Conservation (phyloP, 2,888 invertebrate genomes). For the Mimachlamys varia region DNA sequence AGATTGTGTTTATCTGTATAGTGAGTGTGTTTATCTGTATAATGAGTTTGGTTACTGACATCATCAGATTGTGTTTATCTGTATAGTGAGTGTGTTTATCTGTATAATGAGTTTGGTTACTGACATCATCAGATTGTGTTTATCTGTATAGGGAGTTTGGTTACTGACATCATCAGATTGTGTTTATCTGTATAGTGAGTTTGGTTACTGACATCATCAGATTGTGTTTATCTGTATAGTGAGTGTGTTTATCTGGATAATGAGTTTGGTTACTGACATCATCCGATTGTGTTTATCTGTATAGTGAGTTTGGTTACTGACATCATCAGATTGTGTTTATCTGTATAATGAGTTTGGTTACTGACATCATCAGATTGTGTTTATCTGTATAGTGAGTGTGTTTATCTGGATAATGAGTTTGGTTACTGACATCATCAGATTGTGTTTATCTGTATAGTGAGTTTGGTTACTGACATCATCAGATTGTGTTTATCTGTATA, state of each 20-base stretch:
- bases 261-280: background rate
- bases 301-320: background rate
- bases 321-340: constrained; percentile 11
- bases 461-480: background rate
- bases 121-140: background rate
- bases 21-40: background rate
- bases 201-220: background rate
- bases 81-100: background rate
- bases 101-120: background rate
- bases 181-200: background rate
- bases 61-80: background rate
- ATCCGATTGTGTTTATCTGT: constrained; percentile 4
- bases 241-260: background rate
- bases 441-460: background rate
- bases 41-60: background rate
- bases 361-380: background rate
- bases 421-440: background rate
- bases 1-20: constrained; percentile 10
- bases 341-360: background rate
- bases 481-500: constrained; percentile 11
- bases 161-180: background rate
- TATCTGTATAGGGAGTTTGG: background rate
- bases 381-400: no score
- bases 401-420: background rate
- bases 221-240: no score